A percentile compares a stretch with the other conserved stretches of the same genome.
phyloP scores from a whole-genome alignment of 1,140 invertebrate genomes.

The Asbolus verrucosus region DNA sequence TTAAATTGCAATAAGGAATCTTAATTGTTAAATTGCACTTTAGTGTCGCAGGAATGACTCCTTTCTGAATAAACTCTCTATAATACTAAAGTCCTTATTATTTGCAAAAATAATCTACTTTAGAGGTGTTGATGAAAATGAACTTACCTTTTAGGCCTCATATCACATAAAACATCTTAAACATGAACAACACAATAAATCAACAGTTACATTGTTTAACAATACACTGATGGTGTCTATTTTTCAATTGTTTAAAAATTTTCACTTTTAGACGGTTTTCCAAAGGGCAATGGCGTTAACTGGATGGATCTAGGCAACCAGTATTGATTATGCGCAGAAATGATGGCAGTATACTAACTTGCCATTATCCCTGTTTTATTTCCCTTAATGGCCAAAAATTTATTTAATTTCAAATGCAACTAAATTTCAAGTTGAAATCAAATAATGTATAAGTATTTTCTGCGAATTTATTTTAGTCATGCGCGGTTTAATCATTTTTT shows the following conservation, averaged over 20 bases:
- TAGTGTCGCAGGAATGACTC: not conserved
- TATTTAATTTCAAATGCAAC: too few species aligned
- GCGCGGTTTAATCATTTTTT: too few species aligned
- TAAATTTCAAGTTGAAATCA: too few species aligned
- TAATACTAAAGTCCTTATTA: too few species aligned
- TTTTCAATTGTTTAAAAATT: conserved; percentile 15
- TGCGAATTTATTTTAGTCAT: too few species aligned
- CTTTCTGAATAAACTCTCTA: not conserved
- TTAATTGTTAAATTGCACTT: conserved; percentile 18
- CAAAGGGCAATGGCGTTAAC: conserved; percentile 32
- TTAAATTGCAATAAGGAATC: conserved; percentile 20
- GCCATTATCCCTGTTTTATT: too few species aligned
- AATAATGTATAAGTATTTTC: too few species aligned
- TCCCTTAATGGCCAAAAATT: too few species aligned
- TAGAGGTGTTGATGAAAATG: too few species aligned
- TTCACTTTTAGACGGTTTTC: conserved; percentile 30
- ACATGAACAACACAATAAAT: conserved; percentile 10
- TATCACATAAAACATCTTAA: conserved; percentile 40
- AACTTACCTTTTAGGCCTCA: conserved; percentile 56
- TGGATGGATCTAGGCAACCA: conserved; percentile 43
- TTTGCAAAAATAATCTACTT: too few species aligned
- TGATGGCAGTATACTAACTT: conserved; percentile 15
- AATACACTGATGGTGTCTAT: not conserved
- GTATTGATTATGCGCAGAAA: conserved; percentile 55
- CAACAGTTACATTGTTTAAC: conserved; percentile 21